Base-by-base conservation (phyloP, 2,888 invertebrate species). In the Dicyrtoma fusca region DNA sequence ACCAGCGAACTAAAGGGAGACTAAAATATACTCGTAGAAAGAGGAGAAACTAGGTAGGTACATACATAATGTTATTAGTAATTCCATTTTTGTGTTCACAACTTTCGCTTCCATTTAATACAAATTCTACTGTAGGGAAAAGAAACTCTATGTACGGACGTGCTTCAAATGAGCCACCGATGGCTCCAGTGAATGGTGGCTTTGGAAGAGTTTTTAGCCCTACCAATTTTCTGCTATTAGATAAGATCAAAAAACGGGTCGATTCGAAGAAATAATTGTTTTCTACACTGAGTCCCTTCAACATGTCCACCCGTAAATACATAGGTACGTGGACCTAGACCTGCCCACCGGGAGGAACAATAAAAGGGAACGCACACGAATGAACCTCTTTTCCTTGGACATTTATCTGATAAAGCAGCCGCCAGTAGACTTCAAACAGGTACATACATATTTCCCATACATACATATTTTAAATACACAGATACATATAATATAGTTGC, bases 181-280 rank as follows among this genome's bases (percentile, higher is more conserved):
- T 53, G 21, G 19, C 21, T 17, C n/a, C 3, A 21, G 19, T 21
- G 17, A 17, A 53, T 10, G 53, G 53, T 11, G 53, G 8, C 2
- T 53, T n/a, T 21, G 53, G 14, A 34, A 34, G 17, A 42, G 44
- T 5, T 61, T n/a, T 19, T 19, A 42, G 26, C 34, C 61, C 61
- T 44, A 44, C 61, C 61, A 61, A 61, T 61, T 61, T 61, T 61
- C 34, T 26, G 44, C 61, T 44, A 61, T 61, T 61, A 61, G 44
- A 44, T 26, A 59, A 26, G 44, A 61, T 26, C 34, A 61, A 61
- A 61, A 44, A 61, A 44, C 26, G 34, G 44, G 44, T 49, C 49
- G 19, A 19, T 10, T 13, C n/a, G 61, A 42, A 6, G 61, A 61
- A 44, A 61, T 61, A 61, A 61, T 61, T 61, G 44, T 61, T 61